Percentiles rank a stretch among this genome's conserved stretches.
Conservation (phyloP, 2,797 vertebrate species). For the Serranus cabrilla region DNA sequence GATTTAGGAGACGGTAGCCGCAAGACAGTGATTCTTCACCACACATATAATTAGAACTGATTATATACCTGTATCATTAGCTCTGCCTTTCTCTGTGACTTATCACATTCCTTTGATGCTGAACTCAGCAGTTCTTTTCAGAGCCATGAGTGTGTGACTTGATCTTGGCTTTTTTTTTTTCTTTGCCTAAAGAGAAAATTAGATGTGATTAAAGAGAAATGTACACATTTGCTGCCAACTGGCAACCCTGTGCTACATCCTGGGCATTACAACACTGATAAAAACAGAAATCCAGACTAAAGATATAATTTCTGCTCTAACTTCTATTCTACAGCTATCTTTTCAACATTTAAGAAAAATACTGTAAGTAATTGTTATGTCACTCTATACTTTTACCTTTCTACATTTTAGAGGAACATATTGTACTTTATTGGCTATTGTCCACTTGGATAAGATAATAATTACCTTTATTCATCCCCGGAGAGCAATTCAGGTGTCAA, state of each 20-base stretch:
- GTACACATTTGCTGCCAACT: constrained; percentile 51
- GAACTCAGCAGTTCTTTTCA: constrained; percentile 30
- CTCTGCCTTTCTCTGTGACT: constrained; percentile 47
- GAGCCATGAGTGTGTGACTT: constrained; percentile 51
- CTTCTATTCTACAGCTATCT: no score
- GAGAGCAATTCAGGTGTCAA: no score
- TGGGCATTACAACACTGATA: background rate
- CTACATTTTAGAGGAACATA: background rate
- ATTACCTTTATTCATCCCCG: no score
- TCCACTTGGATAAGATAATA: no score
- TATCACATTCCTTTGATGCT: constrained; percentile 55
- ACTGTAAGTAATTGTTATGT: background rate
- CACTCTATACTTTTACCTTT: background rate
- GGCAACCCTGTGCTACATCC: constrained; percentile 21
- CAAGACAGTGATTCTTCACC: constrained; percentile 31
- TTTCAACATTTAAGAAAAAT: no score
- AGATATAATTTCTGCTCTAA: no score
- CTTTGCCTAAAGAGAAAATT: constrained; percentile 60
- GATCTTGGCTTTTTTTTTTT: constrained; percentile 56
- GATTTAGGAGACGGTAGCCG: constrained; percentile 19
- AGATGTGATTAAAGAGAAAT: constrained; percentile 58
- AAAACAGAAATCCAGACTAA: no score
- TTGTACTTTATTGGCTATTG: background rate
- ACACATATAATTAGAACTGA: constrained; percentile 66
- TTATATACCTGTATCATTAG: constrained; percentile 54